These are phyloP conservation scores for Phalacrocorax carbo DNA, from an alignment of 2,113 vertebrate species.

Conservation along the genomic window DNA sequence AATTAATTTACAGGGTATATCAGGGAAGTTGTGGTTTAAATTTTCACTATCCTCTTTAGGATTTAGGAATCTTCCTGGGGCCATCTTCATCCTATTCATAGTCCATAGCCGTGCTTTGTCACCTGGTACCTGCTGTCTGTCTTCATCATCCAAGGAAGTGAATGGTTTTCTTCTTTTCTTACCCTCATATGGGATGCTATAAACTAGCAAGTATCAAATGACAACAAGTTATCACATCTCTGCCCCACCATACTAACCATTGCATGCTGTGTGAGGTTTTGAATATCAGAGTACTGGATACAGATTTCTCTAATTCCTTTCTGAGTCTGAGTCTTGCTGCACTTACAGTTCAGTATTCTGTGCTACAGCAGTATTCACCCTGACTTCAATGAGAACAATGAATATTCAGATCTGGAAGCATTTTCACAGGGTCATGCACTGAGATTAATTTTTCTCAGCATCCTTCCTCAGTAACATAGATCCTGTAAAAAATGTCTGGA, in stretches of 20 bases:
- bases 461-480: not conserved
- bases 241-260: not conserved
- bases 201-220: not conserved
- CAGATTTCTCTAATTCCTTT: not conserved
- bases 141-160: not conserved
- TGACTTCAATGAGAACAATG: not conserved
- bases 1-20: not conserved
- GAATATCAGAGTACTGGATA: not conserved
- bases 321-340: not conserved
- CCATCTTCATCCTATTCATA: not conserved
- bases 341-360: not conserved
- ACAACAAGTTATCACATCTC: not conserved
- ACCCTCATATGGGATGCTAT: not conserved
- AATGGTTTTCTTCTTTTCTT: not conserved
- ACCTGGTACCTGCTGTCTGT: not conserved
- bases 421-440: not conserved
- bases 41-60: not conserved
- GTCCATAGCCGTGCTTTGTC: not conserved
- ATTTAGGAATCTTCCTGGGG: not conserved
- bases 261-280: not conserved
- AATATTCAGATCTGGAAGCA: not conserved
- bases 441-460: not conserved
- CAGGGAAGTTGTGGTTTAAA: not conserved
- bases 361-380: not conserved
- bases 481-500: not conserved